Percentiles rank a stretch among this genome's conserved stretches.
Evolutionary conservation across 2,113 vertebrate species (phyloP).

Genomic region (Heterocephalus glaber): DNA sequence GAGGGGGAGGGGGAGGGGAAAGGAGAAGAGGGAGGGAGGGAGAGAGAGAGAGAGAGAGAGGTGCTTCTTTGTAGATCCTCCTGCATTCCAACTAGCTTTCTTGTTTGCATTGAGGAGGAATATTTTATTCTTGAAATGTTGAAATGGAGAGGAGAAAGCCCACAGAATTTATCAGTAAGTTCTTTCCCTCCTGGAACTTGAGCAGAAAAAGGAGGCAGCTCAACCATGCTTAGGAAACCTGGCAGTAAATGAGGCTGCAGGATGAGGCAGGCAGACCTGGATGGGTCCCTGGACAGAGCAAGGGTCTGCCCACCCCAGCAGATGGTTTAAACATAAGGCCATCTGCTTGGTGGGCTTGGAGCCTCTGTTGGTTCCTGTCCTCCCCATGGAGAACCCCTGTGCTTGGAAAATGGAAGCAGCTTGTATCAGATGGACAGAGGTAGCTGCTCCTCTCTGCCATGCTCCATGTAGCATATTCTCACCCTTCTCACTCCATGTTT

Average conservation of each 20-base stretch:
- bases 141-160: not conserved
- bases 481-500: not conserved
- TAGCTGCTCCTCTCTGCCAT: not conserved
- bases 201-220: not conserved
- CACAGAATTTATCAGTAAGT: not conserved
- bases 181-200: too few relatives aligned
- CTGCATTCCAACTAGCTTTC: not conserved
- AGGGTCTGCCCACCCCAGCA: not conserved
- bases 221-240: not conserved
- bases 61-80: not conserved
- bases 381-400: not conserved
- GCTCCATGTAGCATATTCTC: not conserved
- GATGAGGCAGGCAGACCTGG: not conserved
- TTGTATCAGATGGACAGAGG: not conserved
- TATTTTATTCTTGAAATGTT: not conserved
- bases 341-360: not conserved
- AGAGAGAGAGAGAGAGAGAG: too few relatives aligned
- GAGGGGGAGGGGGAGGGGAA: fast-evolving
- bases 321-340: not conserved
- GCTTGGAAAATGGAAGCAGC: not conserved
- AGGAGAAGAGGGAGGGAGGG: too few relatives aligned
- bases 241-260: not conserved
- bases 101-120: not conserved
- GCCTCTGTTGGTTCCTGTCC: not conserved
- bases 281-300: not conserved